These are phyloP conservation scores for Crenichthys baileyi DNA, from an alignment of 2,797 vertebrate species.

Conservation along the genomic window DNA sequence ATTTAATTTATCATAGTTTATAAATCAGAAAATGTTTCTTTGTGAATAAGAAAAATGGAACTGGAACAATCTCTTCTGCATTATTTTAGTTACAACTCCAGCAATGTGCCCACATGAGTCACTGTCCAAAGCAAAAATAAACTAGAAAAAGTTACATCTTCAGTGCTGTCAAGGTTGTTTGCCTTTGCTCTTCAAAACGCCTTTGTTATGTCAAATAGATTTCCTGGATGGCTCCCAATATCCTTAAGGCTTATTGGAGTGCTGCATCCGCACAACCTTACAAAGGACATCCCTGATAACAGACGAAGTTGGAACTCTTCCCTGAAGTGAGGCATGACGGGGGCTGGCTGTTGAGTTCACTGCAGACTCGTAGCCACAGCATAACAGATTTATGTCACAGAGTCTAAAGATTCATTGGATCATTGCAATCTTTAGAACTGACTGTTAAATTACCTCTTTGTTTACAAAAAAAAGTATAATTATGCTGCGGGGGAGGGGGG, in stretches of 20 bases:
- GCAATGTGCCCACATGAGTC: conserved; percentile 7
- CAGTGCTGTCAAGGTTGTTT: conserved; percentile 55
- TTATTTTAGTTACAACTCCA: background rate
- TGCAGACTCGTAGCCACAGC: conserved; percentile 45
- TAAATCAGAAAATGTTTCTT: background rate
- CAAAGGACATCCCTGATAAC: conserved; percentile 79
- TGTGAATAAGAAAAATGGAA: background rate
- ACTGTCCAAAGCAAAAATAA: conserved; percentile 18
- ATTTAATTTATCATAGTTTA: background rate
- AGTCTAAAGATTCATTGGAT: conserved; percentile 68
- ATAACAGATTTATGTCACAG: conserved; percentile 59
- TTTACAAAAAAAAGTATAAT: conserved; percentile 72
- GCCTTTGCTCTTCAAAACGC: conserved; percentile 77
- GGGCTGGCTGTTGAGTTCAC: conserved; percentile 25
- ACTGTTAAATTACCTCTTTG: conserved; percentile 71
- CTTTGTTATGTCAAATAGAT: conserved; percentile 78
- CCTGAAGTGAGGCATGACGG: conserved; percentile 52
- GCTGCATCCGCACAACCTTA: conserved; percentile 66
- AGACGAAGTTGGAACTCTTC: conserved; percentile 71
- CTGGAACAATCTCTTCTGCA: background rate
- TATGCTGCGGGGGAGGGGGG: conserved; percentile 37
- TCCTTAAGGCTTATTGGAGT: conserved; percentile 77
- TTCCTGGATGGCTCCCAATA: conserved; percentile 78
- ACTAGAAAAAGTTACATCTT: conserved; percentile 54
- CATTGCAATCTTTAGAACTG: conserved; percentile 53